Conservation (phyloP, 2,797 vertebrate species). For the Fundulus diaphanus region DNA sequence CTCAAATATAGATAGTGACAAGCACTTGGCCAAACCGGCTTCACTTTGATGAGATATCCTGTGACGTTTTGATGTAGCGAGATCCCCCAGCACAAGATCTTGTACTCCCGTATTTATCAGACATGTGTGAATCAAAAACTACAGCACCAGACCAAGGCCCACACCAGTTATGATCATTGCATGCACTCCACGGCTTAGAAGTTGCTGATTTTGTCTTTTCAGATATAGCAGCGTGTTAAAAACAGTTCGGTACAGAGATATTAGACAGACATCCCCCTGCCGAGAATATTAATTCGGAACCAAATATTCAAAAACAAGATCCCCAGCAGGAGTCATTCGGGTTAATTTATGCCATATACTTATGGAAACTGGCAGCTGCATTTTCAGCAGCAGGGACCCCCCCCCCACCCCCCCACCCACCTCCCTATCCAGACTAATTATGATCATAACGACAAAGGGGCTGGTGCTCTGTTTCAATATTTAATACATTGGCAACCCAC, state of each 20-base stretch:
- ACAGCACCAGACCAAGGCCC: neutral
- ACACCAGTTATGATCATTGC: neutral
- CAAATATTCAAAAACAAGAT: conserved; percentile 52
- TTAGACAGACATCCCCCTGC: conserved; percentile 14
- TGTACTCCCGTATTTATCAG: neutral
- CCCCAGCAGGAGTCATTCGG: conserved; percentile 37
- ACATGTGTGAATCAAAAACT: neutral
- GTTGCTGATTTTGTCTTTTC: neutral
- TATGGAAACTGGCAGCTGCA: conserved; percentile 50
- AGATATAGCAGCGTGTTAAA: conserved; percentile 6
- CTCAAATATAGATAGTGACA: neutral
- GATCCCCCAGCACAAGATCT: too few relatives aligned
- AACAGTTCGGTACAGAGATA: neutral
- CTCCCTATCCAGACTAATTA: conserved; percentile 64
- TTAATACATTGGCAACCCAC: conserved; percentile 61
- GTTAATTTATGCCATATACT: conserved; percentile 49
- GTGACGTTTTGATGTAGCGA: too few relatives aligned
- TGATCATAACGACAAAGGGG: conserved; percentile 65
- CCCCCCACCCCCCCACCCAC: conserved; percentile 18
- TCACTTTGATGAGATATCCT: too few relatives aligned
- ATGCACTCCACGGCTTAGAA: neutral
- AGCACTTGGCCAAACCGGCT: neutral
- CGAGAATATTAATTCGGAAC: conserved; percentile 38
- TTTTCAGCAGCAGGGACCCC: conserved; percentile 44
- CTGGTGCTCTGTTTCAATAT: conserved; percentile 73